These are phyloP conservation scores for Tapirus terrestris DNA, from an alignment of 2,113 vertebrate species.

Conservation along the genomic window DNA sequence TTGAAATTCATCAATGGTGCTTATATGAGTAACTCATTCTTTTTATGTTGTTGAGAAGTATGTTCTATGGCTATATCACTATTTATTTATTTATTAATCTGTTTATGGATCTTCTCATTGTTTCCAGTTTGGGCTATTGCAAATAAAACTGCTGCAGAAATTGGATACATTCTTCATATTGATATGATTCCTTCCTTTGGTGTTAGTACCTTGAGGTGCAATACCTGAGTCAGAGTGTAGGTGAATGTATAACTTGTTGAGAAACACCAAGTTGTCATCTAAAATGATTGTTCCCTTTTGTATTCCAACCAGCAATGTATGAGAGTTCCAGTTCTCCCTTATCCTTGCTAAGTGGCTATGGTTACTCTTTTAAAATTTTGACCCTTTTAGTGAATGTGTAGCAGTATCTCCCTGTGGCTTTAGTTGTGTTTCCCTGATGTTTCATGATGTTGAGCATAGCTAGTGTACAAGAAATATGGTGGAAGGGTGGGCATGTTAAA, in stretches of 20 bases:
- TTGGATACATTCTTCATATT: neutral
- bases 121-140: neutral
- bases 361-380: neutral
- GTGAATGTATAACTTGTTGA: neutral
- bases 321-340: neutral
- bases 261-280: neutral
- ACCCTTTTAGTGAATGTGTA: neutral
- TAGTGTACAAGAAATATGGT: too few species aligned
- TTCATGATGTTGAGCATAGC: neutral
- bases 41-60: neutral
- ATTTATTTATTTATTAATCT: neutral
- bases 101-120: neutral
- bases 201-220: neutral
- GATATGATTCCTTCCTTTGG: neutral
- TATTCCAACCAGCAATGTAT: neutral
- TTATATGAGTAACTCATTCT: neutral
- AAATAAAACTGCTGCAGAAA: neutral
- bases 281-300: neutral
- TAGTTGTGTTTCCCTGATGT: neutral
- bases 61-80: neutral
- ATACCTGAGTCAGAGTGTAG: neutral
- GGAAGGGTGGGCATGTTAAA: neutral
- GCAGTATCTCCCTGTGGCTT: neutral
- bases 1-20: neutral
- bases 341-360: neutral